Evolutionary conservation across 35 echinoderm and acorn worm species (phyloP), one percentile per base, ranked within the genome.

Genomic region (Apostichopus parvimensis): DNA sequence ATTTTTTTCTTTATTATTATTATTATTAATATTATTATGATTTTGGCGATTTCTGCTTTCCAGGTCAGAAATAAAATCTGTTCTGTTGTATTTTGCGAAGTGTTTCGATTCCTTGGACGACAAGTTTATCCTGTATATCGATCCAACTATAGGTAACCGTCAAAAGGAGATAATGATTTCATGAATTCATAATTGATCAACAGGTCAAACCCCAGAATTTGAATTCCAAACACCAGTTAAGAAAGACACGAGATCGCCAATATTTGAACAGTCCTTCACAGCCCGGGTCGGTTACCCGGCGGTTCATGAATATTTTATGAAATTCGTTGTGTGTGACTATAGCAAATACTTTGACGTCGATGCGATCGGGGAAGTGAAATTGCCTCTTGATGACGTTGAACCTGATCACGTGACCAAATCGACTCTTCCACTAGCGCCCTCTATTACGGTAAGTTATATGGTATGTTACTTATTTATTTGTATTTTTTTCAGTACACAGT

Each of bases 211-310:
- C 1, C 60, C 86, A 71, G 86, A 88, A 73, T 88, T 88, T 45
- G 86, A 88, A 88, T 88, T 88, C 28, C 86, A 88, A 22, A 88
- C 86, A 9, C 86, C 86, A 56, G 71, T 28, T 17, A 88, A 88
- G 28, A 88, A 88, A 20, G 86, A 88, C 52, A 88, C 86, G 7
- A 62, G 25, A 53, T 88, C 86, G 57, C 86, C 86, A 34, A 68
- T 88, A 11, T 88, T 88, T 52, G 86, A 88, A 8, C 86, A 88
- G 86, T 72, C 60, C 5, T 88, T 88, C 52, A 88, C 61, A 6
- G 86, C 86, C 62, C 57, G 86, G 18, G 61, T 88, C 1, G 62
- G 17, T 14, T 88, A 71, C 20, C 86, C 86, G 9, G 45, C 57
- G 6, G 25, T 88, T 18, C 86, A 88, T 14, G 86, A 88, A 5